Base-by-base conservation (phyloP, 2,888 invertebrate species). In the Serripes groenlandicus region DNA sequence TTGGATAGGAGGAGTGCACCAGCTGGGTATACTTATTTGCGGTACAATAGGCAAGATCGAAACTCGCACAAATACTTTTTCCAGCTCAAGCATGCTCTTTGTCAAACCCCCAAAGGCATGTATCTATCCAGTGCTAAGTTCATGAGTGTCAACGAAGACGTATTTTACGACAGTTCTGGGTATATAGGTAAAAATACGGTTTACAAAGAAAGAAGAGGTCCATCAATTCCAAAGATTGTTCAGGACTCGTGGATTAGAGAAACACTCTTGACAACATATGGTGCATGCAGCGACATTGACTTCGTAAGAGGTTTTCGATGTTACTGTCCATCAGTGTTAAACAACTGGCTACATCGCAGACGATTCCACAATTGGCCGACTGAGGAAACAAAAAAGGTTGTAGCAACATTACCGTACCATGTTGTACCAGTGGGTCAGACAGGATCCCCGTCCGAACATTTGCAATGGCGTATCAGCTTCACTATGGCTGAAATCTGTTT, bases 401-500 rank as follows among this genome's bases (percentile, higher is more conserved):
- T 79, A 18, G 37, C 49, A 52, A n/a, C 5, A 15, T 11, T 62
- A 30, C 58, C 54, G 9, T 37, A 28, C 0, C 28, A 70, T 56
- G 74, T 75, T n/a, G 79, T 79, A 3, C 69, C 74, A 15, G 74
- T 62, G 26, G 79, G 79, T n/a, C 21, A 49, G 11, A 52, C 32
- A 21, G 54, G 70, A 11, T 30, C 35, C 15, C 21, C 26, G 1
- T 0, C 28, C 15, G 60, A 75, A n/a, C 28, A 68, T 32, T 32
- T 62, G n/a, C 62, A 79, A 54, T 79, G 79, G 79, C 23, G 80
- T 23, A 54, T 80, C 1, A 71, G 54, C 23, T 80, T 66, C 26
- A 80, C 75, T 9, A 18, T 64, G 1, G 79, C 74, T 3, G 79
- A 79, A 30, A 69, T 68, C 11, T n/a, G 7, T 18, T 56, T 79